Percentiles rank a stretch among this genome's conserved stretches.
phyloP scores from a whole-genome alignment of 2,888 invertebrate species.

The Netelia virgata region DNA sequence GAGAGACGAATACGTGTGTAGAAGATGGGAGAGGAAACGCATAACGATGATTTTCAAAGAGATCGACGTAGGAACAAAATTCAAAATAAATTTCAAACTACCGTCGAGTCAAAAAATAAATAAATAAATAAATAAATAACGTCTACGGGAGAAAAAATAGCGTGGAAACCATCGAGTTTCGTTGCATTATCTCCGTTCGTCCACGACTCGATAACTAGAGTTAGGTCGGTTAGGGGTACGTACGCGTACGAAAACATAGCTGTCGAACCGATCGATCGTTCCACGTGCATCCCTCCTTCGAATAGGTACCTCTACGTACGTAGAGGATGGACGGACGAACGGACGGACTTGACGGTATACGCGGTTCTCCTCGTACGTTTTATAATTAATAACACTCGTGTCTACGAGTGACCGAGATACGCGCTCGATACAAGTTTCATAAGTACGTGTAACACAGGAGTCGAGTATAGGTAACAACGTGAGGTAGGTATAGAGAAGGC shows the following conservation, averaged over 20 bases:
- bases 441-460: background rate
- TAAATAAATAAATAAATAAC: background rate
- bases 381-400: constrained; percentile 63
- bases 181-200: too few relatives aligned
- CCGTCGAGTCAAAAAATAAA: too few relatives aligned
- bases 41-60: background rate
- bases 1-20: background rate
- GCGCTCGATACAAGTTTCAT: constrained; percentile 16
- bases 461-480: too few relatives aligned
- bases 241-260: constrained; percentile 30
- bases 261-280: constrained; percentile 65
- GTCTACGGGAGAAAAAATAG: too few relatives aligned
- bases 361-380: constrained; percentile 16
- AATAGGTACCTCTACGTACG: constrained; percentile 48
- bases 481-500: too few relatives aligned
- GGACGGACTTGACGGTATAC: constrained; percentile 13
- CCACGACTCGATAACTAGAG: too few relatives aligned
- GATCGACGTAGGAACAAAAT: background rate
- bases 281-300: constrained; percentile 40
- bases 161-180: too few relatives aligned
- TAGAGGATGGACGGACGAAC: constrained; percentile 8
- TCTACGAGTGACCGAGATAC: constrained; percentile 67
- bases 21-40: background rate
- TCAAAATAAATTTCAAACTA: background rate
- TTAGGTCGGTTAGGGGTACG: background rate